These are phyloP conservation scores for Catagonus wagneri DNA, from an alignment of 2,113 vertebrate species.

Conservation along the genomic window DNA sequence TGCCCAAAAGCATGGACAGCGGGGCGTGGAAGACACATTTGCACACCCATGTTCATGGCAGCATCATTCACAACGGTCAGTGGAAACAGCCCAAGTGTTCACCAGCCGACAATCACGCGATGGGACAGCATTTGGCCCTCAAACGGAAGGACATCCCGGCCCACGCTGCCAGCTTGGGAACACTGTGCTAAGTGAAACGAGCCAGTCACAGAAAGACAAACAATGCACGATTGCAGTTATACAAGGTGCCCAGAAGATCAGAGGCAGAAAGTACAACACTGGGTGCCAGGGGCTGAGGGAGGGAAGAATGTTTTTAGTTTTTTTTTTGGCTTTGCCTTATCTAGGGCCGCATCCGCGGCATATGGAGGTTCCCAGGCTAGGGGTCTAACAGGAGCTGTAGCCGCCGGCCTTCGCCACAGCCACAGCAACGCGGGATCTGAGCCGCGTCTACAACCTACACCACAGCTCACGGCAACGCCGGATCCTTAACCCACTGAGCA, in stretches of 20 bases:
- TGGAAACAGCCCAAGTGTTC: background rate
- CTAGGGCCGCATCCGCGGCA: no score
- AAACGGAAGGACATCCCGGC: background rate
- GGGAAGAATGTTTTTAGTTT: no score
- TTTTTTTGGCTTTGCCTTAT: no score
- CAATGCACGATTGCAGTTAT: background rate
- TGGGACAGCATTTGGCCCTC: fast-evolving
- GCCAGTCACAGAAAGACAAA: background rate
- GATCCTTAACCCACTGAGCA: no score
- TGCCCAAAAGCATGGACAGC: background rate
- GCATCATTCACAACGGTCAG: background rate
- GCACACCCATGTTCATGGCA: background rate
- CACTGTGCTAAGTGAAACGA: background rate
- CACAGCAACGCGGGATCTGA: no score
- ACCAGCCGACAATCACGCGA: fast-evolving
- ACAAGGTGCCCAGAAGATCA: background rate
- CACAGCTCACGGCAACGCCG: no score
- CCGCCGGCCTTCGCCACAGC: no score
- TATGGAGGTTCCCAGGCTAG: no score
- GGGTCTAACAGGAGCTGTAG: no score
- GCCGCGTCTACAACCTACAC: no score
- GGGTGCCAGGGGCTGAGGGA: background rate
- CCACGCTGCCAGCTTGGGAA: fast-evolving
- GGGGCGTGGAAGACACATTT: background rate
- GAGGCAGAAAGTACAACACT: background rate